Evolutionary conservation across 2,888 invertebrate genomes (phyloP), one percentile per base, ranked within the genome.

Genomic region (Listrodromus nycthemerus): DNA sequence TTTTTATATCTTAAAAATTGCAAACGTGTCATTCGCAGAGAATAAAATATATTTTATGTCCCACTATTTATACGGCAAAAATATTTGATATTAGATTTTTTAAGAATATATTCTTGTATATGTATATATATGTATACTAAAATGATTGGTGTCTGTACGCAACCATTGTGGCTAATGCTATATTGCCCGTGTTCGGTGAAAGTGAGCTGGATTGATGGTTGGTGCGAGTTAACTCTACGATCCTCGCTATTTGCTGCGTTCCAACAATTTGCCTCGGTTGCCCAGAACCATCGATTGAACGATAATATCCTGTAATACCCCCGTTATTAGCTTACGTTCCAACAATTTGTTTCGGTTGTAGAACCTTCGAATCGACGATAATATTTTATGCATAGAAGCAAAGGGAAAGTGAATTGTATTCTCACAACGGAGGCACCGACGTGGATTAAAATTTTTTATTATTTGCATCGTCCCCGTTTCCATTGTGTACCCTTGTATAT

Each of bases 131-230:
- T 58, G 1, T 0, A 24, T 8, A 1, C 3, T 27, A 27, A 58
- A 58, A 30, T 61, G 13, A n/a, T 61, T 16, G 13, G 2, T 5
- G 13, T 13, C 48, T 30, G 58, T 61, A 61, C 13, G 30, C n/a
- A n/a, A 16, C 48, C 37, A 69, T 69, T 45, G 16, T 24, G 45
- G 48, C 16, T 69, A 33, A 61, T 48, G 58, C 69, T 45, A 21
- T 61, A 21, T 61, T n/a, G 45, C 13, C 33, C 45, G 58, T 7
- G 21, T 48, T 16, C n/a, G 58, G 77, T 69, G 77, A 77, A 77
- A 77, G 77, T 69, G 48, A 77, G n/a, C 19, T 30, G 6, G 13
- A 45, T n/a, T 27, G n/a, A 58, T 55, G n/a, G 33, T 21, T 7
- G 13, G 48, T 45, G 13, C 37, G 37, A 45, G 66, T 58, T 27